These are phyloP conservation scores for Laticauda laticaudata DNA, from an alignment of 2,113 vertebrate genomes.

Conservation along the genomic window DNA sequence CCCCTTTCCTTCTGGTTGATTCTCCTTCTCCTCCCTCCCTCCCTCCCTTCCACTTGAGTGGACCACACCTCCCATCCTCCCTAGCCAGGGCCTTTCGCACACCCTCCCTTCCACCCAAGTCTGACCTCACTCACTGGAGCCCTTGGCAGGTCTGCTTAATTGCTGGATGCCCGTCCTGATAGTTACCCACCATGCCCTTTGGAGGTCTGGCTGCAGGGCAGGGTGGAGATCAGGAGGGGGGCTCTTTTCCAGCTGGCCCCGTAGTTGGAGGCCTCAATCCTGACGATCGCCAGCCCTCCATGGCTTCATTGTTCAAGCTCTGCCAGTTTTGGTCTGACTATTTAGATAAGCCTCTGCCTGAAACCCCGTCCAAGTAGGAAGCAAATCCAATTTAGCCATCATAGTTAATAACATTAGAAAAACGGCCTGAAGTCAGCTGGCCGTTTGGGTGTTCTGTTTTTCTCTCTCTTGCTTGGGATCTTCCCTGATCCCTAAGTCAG, in stretches of 20 bases:
- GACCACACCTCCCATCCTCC: neutral
- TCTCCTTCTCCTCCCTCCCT: rapidly evolving
- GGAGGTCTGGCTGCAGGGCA: neutral
- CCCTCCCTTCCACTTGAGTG: neutral
- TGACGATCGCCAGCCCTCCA: neutral
- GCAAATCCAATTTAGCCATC: neutral
- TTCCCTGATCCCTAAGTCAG: neutral
- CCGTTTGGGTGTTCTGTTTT: neutral
- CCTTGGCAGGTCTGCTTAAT: neutral
- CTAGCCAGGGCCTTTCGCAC: neutral
- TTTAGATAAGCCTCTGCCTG: neutral
- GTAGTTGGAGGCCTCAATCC: neutral
- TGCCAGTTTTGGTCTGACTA: neutral
- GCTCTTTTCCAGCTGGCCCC: neutral
- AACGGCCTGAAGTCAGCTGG: neutral
- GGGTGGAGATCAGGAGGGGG: neutral
- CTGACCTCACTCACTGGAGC: neutral
- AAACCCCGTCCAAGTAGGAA: neutral
- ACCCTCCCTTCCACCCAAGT: too few relatives aligned
- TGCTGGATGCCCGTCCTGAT: neutral
- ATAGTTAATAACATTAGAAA: neutral
- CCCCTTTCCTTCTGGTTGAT: too few relatives aligned
- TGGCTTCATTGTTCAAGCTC: neutral
- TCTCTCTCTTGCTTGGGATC: too few relatives aligned
- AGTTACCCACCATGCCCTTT: neutral